Percentiles rank a stretch among this genome's conserved stretches.
phyloP scores from a whole-genome alignment of 2,888 invertebrate species.

The Dermolepida albohirtum region DNA sequence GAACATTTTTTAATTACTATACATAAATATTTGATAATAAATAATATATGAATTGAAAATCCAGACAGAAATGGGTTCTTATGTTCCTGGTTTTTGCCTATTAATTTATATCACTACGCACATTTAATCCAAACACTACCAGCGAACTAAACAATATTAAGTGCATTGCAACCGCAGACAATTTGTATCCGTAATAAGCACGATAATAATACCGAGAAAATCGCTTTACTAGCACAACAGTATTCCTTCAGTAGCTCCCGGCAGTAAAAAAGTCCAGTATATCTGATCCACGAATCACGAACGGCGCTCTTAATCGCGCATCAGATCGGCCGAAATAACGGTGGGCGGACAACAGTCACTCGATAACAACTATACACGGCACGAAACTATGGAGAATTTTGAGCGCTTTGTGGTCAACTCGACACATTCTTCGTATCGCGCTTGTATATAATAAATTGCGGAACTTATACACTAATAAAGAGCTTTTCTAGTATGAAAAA shows the following conservation, averaged over 20 bases:
- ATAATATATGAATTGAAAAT: too few relatives aligned
- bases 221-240: slow-evolving; percentile 12
- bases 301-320: slow-evolving; percentile 54
- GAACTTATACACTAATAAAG: slow-evolving; percentile 14
- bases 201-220: too few relatives aligned
- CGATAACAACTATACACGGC: slow-evolving; percentile 48
- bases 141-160: too few relatives aligned
- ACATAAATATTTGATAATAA: too few relatives aligned
- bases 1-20: too few relatives aligned
- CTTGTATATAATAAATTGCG: slow-evolving; percentile 35
- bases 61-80: too few relatives aligned
- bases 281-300: slow-evolving; percentile 56
- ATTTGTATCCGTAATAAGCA: too few relatives aligned
- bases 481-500: not conserved
- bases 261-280: slow-evolving; percentile 51
- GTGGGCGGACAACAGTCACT: slow-evolving; percentile 40
- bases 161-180: too few relatives aligned
- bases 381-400: slow-evolving; percentile 46
- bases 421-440: slow-evolving; percentile 28
- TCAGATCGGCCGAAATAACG: slow-evolving; percentile 34
- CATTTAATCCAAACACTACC: too few relatives aligned
- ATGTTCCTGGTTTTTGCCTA: too few relatives aligned
- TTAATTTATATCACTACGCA: too few relatives aligned
- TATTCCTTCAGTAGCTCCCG: slow-evolving; percentile 50
- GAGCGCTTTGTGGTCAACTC: slow-evolving; percentile 36